Base-by-base conservation (phyloP, 2,797 vertebrate genomes). In the Bryconaethiops microstoma region DNA sequence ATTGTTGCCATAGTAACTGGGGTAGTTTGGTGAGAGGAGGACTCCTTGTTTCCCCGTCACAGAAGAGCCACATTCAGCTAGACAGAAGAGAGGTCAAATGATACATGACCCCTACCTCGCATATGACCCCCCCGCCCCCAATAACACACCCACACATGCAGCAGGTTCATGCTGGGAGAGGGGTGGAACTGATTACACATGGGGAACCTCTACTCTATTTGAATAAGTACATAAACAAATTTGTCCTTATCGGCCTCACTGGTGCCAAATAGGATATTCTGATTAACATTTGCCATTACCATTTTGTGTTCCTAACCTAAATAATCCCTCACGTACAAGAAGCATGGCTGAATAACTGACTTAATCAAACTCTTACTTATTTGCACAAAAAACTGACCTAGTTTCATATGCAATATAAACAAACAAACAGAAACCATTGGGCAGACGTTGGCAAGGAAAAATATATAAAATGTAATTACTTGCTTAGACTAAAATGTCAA, bases 11-110 rank as follows among this genome's bases (percentile, higher is more conserved):
- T 99, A 99, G 95, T 95, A 98, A 90, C 96, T 93, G 1, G 98
- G 98, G 85, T 98, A 99, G 95, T 99, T 99, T 87, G 98, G 98
- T 45, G 98, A 99, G 86, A 99, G 95, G 87, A 99, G 93, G 74
- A 98, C 96, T 4, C 98, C 98, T 91, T 99, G 97, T 84, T 97
- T 97, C 74, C 98, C 97, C 5, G 96, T 99, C 83, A 99, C 96
- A 17, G 97, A 97, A 4, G 96, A 98, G 86, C 98, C 98, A 74
- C 98, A 99, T 94, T 99, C 97, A 76, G 98, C 98, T 99, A 91
- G 88, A 88, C 81, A 86, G 78, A 81, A 71, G 19, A 73, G 74
- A 83, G 48, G 29, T 60, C 76, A 81, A 62, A 76, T 70, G 77
- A 79, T 64, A 77, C 71, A 81, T 78, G 75, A 87, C 83, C 74